These are phyloP conservation scores for Xestoiulus laeticollis DNA, from an alignment of 2,888 invertebrate species.

Conservation along the genomic window DNA sequence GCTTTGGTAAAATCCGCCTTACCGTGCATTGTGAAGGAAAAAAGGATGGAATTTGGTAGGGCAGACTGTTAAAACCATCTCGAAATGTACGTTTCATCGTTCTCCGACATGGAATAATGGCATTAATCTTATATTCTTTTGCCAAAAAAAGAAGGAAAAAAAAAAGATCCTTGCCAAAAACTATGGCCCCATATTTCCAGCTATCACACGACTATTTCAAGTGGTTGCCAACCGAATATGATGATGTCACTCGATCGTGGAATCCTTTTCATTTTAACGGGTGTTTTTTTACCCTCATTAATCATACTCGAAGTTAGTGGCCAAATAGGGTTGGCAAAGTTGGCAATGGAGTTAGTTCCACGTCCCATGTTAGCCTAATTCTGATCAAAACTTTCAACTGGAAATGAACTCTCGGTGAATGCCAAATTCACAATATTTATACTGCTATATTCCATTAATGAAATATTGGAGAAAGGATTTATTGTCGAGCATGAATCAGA, in stretches of 20 bases:
- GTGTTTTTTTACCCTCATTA: background rate
- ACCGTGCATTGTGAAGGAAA: background rate
- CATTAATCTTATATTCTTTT: constrained; percentile 12
- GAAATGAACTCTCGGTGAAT: constrained; percentile 30
- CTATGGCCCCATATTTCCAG: background rate
- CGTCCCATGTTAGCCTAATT: background rate
- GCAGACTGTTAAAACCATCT: background rate
- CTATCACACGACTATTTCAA: background rate
- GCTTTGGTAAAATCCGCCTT: background rate
- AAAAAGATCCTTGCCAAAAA: background rate
- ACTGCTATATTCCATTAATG: constrained; percentile 30
- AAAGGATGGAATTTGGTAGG: background rate
- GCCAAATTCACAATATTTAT: constrained; percentile 39
- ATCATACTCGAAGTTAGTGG: constrained; percentile 21
- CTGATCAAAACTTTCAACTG: constrained; percentile 23
- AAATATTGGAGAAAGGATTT: constrained; percentile 43
- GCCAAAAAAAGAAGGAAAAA: background rate
- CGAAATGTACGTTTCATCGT: background rate
- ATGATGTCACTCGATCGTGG: background rate
- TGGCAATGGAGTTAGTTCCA: background rate
- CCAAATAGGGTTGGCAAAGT: constrained; percentile 15
- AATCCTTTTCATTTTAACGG: constrained; percentile 16
- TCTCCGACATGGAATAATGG: background rate
- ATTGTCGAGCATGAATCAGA: constrained; percentile 39
- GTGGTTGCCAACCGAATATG: background rate